Base-by-base conservation (phyloP, 1,140 invertebrate species). In the Caenorhabditis remanei region DNA sequence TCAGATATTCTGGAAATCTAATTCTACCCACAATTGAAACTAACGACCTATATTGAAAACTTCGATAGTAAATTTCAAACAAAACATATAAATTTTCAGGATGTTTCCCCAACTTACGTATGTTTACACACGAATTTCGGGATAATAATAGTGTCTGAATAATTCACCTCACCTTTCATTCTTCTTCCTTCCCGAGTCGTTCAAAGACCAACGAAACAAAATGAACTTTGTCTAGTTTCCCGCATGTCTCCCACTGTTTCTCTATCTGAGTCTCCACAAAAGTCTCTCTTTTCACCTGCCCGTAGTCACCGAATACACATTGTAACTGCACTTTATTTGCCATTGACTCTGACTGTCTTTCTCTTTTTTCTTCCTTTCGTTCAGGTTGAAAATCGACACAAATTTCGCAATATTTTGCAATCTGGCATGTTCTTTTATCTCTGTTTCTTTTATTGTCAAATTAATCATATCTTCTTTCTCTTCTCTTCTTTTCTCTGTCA, bases 351-450 rank as follows among this genome's bases (percentile, higher is more conserved):
- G 7, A 32, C 21, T 40, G 8, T 43, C 65, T 41, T 16, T 67
- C 41, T 67, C 50, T 50, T 16, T 50, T 16, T 50, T 16, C 14
- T 50, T 50, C 50, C 50, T 4, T 50, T 11, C 32, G 40, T 67
- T 67, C 65, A 43, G 41, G 65, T 67, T 14, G 32, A 24, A 19
- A 67, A 24, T 4, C 40, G 19, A n/a, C 8, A 43, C 14, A 16
- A 4, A 67, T 67, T 67, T 67, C 65, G 65, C 41, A 67, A 67
- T 46, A 67, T 67, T 67, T 67, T 67, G 13, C 65, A 67, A 67
- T 63, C 32, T 24, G 8, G 1, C 56, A n/a, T 19, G 14, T 58
- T n/a, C n/a, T 19, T 58, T 16, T 58, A 21, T 32, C 32, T 32
- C 32, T 32, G 32, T 32, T 32, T 32, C 32, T 32, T 32, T 32